phyloP scores from a whole-genome alignment of 1,140 invertebrate genomes.

The Whitmania pigra region DNA sequence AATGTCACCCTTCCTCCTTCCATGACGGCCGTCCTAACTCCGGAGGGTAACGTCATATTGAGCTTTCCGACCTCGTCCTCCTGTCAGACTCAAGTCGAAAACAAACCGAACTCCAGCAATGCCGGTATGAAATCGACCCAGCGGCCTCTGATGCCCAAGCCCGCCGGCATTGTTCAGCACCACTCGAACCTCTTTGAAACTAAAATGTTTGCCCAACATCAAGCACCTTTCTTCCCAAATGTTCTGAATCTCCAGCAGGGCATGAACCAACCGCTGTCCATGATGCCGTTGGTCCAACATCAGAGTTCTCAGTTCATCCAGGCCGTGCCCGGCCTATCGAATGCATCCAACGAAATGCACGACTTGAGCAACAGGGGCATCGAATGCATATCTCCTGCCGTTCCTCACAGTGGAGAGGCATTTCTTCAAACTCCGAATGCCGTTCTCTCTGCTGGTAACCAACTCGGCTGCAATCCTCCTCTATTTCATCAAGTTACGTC shows the following conservation, averaged over 20 bases:
- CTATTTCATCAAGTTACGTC: neutral
- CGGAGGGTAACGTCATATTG: slow-evolving; percentile 21
- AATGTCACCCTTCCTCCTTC: slow-evolving; percentile 15
- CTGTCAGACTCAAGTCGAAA: neutral
- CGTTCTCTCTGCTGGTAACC: too few species aligned
- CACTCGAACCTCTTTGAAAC: neutral
- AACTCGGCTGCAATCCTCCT: too few species aligned
- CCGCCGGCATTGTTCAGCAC: slow-evolving; percentile 2
- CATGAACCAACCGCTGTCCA: neutral
- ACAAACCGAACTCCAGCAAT: neutral
- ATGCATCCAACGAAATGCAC: slow-evolving; percentile 24
- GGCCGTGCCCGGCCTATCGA: too few species aligned
- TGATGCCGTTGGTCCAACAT: neutral
- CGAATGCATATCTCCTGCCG: slow-evolving; percentile 17
- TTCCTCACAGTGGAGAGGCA: neutral
- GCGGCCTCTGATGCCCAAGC: slow-evolving; percentile 26
- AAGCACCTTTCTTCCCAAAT: neutral
- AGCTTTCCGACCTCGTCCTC: slow-evolving; percentile 11
- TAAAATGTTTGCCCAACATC: too few species aligned
- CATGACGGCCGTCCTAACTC: slow-evolving; percentile 21
- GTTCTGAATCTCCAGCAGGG: neutral
- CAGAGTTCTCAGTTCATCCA: neutral
- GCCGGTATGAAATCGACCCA: slow-evolving; percentile 20
- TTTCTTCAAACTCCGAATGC: too few species aligned
- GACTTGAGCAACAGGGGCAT: slow-evolving; percentile 28